A percentile compares a stretch with the other conserved stretches of the same genome.
Evolutionary conservation across 1,140 invertebrate species (phyloP).

Genomic region (Tetramorium parvispinum): DNA sequence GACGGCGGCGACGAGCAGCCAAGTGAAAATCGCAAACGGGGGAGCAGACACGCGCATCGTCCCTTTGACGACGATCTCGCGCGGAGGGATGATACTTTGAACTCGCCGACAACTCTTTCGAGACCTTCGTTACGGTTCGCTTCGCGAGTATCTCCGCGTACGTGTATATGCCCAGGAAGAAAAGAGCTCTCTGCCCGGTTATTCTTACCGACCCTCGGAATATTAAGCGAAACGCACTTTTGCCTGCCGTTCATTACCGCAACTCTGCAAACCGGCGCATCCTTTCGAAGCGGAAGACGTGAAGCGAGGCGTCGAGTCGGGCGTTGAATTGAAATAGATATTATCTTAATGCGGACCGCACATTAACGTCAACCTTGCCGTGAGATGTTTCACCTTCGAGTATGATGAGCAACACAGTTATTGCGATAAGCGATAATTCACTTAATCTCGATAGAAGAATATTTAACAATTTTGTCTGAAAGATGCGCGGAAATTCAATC

Average conservation of each 20-base stretch:
- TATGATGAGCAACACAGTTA: not conserved
- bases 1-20: conserved; percentile 60
- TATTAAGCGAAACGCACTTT: conserved; percentile 44
- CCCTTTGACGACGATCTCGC: conserved; percentile 74
- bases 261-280: not conserved
- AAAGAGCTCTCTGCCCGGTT: not conserved
- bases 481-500: not conserved
- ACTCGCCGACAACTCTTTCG: conserved; percentile 72
- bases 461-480: not conserved
- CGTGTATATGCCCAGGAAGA: not conserved
- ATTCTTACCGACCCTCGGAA: conserved; percentile 22
- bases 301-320: not conserved
- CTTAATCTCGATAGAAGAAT: not conserved
- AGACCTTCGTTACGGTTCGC: conserved; percentile 56
- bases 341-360: not conserved
- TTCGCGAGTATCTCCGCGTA: conserved; percentile 55
- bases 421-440: not conserved
- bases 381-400: not conserved
- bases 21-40: conserved; percentile 71
- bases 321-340: not conserved
- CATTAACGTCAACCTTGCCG: not conserved
- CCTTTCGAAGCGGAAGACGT: not conserved
- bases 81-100: conserved; percentile 73
- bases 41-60: conserved; percentile 70
- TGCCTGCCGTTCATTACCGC: conserved; percentile 38